phyloP scores from a whole-genome alignment of 2,888 invertebrate genomes.

The Conomelus anceps region DNA sequence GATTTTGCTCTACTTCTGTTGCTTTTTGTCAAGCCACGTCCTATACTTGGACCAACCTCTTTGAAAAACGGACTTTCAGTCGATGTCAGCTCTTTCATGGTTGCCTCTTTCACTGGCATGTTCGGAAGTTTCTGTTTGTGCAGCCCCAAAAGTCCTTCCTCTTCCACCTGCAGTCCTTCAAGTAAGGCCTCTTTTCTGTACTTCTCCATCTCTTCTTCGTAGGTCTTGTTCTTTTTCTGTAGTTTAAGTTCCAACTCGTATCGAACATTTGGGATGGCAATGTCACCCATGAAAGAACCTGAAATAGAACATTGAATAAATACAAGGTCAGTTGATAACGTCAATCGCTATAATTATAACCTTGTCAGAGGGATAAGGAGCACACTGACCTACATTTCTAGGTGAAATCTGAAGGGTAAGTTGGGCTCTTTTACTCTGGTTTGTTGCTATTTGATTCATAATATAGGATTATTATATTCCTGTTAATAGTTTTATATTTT shows the following conservation, averaged over 20 bases:
- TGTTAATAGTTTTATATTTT: no score
- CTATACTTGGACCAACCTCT: neutral
- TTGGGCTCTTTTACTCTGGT: no score
- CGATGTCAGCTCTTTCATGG: no score
- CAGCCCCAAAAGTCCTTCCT: slow-evolving; percentile 66
- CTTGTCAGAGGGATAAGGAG: no score
- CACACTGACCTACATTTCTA: no score
- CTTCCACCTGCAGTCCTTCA: slow-evolving; percentile 77
- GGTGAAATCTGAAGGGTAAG: no score
- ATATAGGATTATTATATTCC: no score
- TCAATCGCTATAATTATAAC: neutral
- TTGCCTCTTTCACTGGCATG: no score
- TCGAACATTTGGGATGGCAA: slow-evolving; percentile 61
- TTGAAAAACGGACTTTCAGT: neutral
- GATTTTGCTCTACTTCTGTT: neutral
- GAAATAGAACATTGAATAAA: slow-evolving; percentile 41
- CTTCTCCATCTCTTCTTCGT: slow-evolving; percentile 69
- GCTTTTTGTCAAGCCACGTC: neutral
- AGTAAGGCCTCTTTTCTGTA: slow-evolving; percentile 72
- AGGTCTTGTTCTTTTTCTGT: slow-evolving; percentile 53
- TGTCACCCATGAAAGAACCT: slow-evolving; percentile 79
- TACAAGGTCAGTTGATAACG: neutral
- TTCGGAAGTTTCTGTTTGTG: slow-evolving; percentile 27
- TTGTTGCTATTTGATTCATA: no score
- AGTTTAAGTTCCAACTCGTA: slow-evolving; percentile 48